Conservation (phyloP, 2,797 vertebrate genomes). For the Poecile montanus region DNA sequence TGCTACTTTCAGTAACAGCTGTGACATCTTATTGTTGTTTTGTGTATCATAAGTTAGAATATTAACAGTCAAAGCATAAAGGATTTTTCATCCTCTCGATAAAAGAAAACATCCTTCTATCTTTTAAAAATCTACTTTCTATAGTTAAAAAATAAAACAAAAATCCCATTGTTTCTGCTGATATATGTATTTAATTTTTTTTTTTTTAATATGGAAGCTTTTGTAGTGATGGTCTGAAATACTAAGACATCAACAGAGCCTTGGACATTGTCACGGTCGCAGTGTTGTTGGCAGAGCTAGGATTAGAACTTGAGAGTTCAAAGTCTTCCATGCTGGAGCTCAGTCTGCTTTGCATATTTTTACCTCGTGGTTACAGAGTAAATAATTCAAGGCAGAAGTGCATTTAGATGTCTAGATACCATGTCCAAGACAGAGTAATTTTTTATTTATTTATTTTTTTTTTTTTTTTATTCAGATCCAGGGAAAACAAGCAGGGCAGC, state of each 20-base stretch:
- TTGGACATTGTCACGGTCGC: neutral
- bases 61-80: neutral
- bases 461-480: neutral
- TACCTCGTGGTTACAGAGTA: neutral
- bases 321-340: neutral
- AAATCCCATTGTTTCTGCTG: neutral
- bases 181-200: fast-evolving
- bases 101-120: neutral
- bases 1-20: neutral
- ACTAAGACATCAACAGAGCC: neutral
- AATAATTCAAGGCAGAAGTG: constrained; percentile 15
- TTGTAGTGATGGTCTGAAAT: neutral
- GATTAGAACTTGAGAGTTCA: neutral
- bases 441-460: neutral
- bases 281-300: neutral
- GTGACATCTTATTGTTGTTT: neutral
- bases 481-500: neutral
- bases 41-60: neutral
- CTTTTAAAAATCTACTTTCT: neutral
- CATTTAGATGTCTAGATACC: constrained; percentile 5
- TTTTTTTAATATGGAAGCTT: neutral
- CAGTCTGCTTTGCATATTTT: neutral
- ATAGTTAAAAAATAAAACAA: fast-evolving
- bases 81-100: neutral
- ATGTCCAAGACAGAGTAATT: neutral